Evolutionary conservation across 1,140 invertebrate genomes (phyloP), one percentile per base, ranked within the genome.

Genomic region (Anastrepha ludens): DNA sequence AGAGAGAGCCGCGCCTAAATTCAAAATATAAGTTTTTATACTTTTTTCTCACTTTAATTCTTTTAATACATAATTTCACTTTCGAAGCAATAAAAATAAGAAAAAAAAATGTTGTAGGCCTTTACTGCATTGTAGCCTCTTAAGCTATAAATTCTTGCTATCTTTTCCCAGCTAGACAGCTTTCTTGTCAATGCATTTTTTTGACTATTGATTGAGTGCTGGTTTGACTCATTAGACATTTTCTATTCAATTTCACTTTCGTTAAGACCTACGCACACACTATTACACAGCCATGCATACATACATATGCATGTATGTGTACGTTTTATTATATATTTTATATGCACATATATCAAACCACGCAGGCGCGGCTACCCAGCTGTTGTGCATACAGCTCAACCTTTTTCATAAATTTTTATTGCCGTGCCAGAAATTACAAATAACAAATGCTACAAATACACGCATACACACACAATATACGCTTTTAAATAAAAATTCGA

Each of bases 231-330:
- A 55, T 55, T 55, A 11, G 50, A 11, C 9, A 62, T 62, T 62
- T 62, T 62, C 60, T n/a, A 62, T n/a, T 17, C 17, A 74, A 74
- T 74, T 74, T 74, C 67, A 74, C 67, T 74, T 74, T 74, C 67
- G 44, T 41, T 74, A 5, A 47, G 44, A 47, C 44, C 11, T 55
- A 55, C 11, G 11, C 50, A 62, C 15, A 17, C 13, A n/a, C 29
- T 29, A 29, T 29, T 29, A 29, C 15, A 17, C 60, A 62, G 8
- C 15, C 0, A 9, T 9, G 8, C 17, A 50, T 50, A 20, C 44
- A 78, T 70, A 50, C 47, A 55, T 50, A 78, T 9, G 4, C 7
- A 55, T 20, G 17, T 55, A 81, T 29, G 50, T 9, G 4, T n/a
- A 55, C n/a, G 17, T 55, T 55, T 29, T n/a, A 41, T 44, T 17